These are phyloP conservation scores for Melanotus villosus DNA, from an alignment of 2,888 invertebrate genomes.

Conservation along the genomic window DNA sequence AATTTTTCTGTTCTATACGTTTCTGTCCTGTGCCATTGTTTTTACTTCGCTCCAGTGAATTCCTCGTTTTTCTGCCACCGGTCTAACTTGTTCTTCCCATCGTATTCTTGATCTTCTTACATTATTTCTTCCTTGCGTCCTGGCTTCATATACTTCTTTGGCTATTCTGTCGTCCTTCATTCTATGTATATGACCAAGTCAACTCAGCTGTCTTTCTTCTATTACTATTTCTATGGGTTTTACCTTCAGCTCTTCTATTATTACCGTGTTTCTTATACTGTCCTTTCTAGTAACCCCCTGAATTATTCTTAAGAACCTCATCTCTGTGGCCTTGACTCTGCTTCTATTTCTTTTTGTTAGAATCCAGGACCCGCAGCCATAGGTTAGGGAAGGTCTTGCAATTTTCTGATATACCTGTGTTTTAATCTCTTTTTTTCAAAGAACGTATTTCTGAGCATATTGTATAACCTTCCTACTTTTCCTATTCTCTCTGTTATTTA, in stretches of 20 bases:
- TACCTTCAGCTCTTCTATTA: constrained; percentile 34
- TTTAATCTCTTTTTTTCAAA: constrained; percentile 10
- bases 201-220: constrained; percentile 14
- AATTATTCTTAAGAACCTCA: constrained; percentile 13
- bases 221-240: constrained; percentile 47
- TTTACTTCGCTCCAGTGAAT: constrained; percentile 9
- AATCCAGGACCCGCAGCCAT: background rate
- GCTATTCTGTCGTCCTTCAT: background rate
- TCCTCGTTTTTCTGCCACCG: constrained; percentile 20
- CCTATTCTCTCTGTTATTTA: background rate
- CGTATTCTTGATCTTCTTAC: constrained; percentile 8
- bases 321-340: constrained; percentile 19
- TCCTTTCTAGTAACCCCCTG: constrained; percentile 15
- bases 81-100: constrained; percentile 19
- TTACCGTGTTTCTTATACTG: constrained; percentile 13
- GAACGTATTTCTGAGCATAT: too few species aligned
- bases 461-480: background rate
- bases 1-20: background rate
- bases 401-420: constrained; percentile 21
- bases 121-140: constrained; percentile 12
- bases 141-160: constrained; percentile 18
- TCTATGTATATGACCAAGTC: constrained; percentile 9
- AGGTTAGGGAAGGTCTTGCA: constrained; percentile 1
- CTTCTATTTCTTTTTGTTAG: constrained; percentile 24
- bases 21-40: constrained; percentile 7